phyloP scores from a whole-genome alignment of 2,797 vertebrate species.

The Callimico goeldii region DNA sequence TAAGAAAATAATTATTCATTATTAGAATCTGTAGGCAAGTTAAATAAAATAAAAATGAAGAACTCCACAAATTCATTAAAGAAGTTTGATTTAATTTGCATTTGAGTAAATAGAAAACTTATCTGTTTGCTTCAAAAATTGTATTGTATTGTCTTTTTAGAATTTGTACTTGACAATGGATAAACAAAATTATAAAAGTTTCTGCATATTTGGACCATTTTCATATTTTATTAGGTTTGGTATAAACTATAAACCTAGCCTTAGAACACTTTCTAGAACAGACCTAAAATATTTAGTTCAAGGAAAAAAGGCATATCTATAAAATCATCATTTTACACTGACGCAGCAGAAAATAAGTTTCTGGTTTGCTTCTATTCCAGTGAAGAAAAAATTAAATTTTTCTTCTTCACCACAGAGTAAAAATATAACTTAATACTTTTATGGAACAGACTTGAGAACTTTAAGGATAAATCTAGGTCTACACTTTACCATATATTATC shows the following conservation, averaged over 20 bases:
- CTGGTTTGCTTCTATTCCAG: conserved; percentile 12
- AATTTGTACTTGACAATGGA: neutral
- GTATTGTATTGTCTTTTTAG: neutral
- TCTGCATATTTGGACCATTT: neutral
- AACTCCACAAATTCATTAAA: conserved; percentile 44
- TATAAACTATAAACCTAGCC: neutral
- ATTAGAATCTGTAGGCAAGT: neutral
- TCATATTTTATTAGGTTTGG: conserved; percentile 42
- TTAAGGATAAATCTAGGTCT: conserved; percentile 53
- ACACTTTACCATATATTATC: neutral
- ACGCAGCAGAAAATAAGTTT: conserved; percentile 11
- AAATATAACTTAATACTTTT: conserved; percentile 51
- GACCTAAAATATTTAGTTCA: neutral
- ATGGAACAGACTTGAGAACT: neutral
- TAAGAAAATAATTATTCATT: conserved; percentile 48
- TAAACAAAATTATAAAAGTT: conserved; percentile 55
- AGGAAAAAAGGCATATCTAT: neutral
- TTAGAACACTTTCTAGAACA: neutral
- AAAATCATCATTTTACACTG: neutral
- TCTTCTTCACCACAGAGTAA: conserved; percentile 12
- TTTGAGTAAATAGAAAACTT: conserved; percentile 39
- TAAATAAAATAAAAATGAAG: conserved; percentile 5
- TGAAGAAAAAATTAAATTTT: conserved; percentile 27
- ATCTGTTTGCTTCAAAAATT: conserved; percentile 40
- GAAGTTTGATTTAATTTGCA: conserved; percentile 27